phyloP scores from a whole-genome alignment of 2,888 invertebrate species.

The Oeneis ivallda region DNA sequence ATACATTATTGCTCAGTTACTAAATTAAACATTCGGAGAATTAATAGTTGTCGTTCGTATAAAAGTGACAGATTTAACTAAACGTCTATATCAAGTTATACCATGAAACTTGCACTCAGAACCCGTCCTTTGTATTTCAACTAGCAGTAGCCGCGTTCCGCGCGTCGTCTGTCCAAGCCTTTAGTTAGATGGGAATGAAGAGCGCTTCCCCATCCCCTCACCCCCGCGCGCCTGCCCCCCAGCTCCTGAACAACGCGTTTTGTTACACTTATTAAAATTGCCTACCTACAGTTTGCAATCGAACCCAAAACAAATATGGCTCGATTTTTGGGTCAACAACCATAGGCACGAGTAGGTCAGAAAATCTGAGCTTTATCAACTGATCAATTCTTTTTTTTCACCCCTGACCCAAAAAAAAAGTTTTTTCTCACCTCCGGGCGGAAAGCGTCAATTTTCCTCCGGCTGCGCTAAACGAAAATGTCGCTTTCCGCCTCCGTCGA shows the following conservation, averaged over 20 bases:
- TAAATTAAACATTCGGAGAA: too few relatives aligned
- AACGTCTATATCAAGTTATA: too few relatives aligned
- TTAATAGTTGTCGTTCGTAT: too few relatives aligned
- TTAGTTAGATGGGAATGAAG: constrained; percentile 79
- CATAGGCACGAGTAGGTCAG: not conserved
- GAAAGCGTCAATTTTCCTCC: too few relatives aligned
- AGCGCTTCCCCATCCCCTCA: constrained; percentile 57
- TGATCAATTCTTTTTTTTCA: too few relatives aligned
- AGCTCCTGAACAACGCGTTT: constrained; percentile 60
- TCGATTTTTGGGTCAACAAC: not conserved
- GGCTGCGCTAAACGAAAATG: too few relatives aligned
- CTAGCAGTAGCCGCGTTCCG: not conserved
- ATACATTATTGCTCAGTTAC: too few relatives aligned
- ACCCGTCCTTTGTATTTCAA: not conserved
- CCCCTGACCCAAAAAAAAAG: too few relatives aligned
- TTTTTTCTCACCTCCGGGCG: too few relatives aligned
- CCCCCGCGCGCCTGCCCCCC: constrained; percentile 48
- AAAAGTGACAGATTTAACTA: too few relatives aligned
- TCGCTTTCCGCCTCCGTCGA: too few relatives aligned
- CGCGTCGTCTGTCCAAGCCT: constrained; percentile 32
- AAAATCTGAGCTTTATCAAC: not conserved
- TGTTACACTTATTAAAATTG: constrained; percentile 48
- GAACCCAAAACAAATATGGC: constrained; percentile 6
- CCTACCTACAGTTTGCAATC: constrained; percentile 16
- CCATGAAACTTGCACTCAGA: not conserved